Conservation (phyloP, 2,888 invertebrate genomes). For the Herminia tarsipennalis region DNA sequence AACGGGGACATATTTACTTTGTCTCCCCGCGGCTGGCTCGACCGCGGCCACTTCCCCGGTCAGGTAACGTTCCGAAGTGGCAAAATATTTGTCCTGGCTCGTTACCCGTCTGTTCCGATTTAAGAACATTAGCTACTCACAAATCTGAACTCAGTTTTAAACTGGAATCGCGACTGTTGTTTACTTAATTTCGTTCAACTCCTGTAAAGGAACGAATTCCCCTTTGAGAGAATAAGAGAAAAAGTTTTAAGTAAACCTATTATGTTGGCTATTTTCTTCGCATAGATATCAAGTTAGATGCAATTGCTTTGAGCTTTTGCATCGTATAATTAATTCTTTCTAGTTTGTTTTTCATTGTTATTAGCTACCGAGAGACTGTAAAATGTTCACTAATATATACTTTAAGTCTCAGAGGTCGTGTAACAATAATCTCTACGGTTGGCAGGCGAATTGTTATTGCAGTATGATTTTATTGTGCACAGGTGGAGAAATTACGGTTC, state of each 20-base stretch:
- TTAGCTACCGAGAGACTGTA: not conserved
- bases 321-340: not conserved
- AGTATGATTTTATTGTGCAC: constrained; percentile 4
- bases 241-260: constrained; percentile 32
- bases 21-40: constrained; percentile 74
- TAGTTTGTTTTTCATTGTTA: not conserved
- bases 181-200: constrained; percentile 35
- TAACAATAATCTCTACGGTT: constrained; percentile 2
- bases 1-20: constrained; percentile 85
- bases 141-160: constrained; percentile 59
- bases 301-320: not conserved
- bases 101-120: constrained; percentile 78
- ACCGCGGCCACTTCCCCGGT: constrained; percentile 80
- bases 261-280: constrained; percentile 19
- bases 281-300: constrained; percentile 15
- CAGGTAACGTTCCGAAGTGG: constrained; percentile 82
- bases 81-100: constrained; percentile 82
- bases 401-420: not conserved
- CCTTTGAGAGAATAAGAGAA: constrained; percentile 12
- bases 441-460: not conserved
- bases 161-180: constrained; percentile 44
- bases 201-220: constrained; percentile 17
- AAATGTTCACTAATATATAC: not conserved
- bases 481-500: constrained; percentile 5
- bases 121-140: constrained; percentile 73